Conservation (phyloP, 2,888 invertebrate species). For the Lucinisca nassula region DNA sequence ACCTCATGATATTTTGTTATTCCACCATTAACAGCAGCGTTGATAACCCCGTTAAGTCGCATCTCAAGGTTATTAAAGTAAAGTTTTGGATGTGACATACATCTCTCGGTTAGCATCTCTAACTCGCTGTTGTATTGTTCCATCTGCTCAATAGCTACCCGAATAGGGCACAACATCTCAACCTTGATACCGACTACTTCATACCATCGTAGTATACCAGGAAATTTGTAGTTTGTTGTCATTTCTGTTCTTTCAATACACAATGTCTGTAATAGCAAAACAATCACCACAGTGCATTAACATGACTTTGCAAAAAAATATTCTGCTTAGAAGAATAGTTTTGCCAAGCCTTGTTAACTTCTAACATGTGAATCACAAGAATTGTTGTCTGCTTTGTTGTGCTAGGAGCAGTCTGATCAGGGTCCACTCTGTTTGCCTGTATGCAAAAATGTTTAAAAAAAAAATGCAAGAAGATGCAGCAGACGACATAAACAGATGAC, state of each 20-base stretch:
- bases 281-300: neutral
- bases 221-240: constrained; percentile 82
- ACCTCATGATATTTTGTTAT: constrained; percentile 87
- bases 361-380: too few relatives aligned
- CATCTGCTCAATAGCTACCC: constrained; percentile 83
- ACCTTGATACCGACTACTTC: constrained; percentile 92
- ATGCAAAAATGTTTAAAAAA: too few relatives aligned
- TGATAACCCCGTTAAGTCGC: constrained; percentile 85
- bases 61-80: constrained; percentile 84
- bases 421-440: too few relatives aligned
- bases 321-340: too few relatives aligned
- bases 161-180: constrained; percentile 91
- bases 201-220: constrained; percentile 87
- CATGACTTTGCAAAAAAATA: too few relatives aligned
- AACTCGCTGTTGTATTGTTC: constrained; percentile 80
- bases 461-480: too few relatives aligned
- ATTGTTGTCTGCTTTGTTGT: too few relatives aligned
- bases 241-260: constrained; percentile 85
- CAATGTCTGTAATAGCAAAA: constrained; percentile 80
- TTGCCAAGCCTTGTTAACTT: too few relatives aligned
- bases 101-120: constrained; percentile 93
- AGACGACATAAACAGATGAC: too few relatives aligned
- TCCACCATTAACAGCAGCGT: constrained; percentile 87
- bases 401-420: too few relatives aligned
- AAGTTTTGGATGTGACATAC: constrained; percentile 89